Evolutionary conservation across 2,888 invertebrate species (phyloP).

Genomic region (Mythimna albipuncta): DNA sequence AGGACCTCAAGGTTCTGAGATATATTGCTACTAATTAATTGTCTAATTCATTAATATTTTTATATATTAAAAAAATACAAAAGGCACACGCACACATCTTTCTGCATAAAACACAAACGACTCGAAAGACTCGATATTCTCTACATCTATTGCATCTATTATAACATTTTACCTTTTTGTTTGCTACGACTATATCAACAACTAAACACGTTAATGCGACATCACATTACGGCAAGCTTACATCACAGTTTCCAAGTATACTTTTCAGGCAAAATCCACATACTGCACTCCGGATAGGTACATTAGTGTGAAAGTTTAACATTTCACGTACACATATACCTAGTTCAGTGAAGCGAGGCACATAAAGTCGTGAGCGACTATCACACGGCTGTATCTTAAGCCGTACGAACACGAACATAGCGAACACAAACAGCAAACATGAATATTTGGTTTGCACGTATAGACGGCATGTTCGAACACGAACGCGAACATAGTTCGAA

Average conservation of each 20-base stretch:
- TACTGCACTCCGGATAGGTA: constrained; percentile 47
- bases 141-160: neutral
- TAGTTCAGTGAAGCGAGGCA: constrained; percentile 28
- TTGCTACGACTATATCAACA: constrained; percentile 1
- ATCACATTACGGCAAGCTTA: constrained; percentile 30
- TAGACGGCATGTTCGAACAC: no score
- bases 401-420: no score
- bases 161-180: neutral
- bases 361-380: constrained; percentile 11
- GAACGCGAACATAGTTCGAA: no score
- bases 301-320: constrained; percentile 46
- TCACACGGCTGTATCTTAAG: neutral
- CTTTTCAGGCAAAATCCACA: constrained; percentile 34
- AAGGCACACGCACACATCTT: no score
- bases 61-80: no score
- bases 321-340: constrained; percentile 45
- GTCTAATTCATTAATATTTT: no score
- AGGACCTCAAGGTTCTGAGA: no score
- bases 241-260: constrained; percentile 28
- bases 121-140: no score
- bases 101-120: no score
- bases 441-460: no score
- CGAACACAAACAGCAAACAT: no score
- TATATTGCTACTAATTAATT: no score
- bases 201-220: constrained; percentile 2